A percentile compares a stretch with the other conserved stretches of the same genome.
Conservation (phyloP, 1,140 invertebrate species). For the Polypedilum pembai region DNA sequence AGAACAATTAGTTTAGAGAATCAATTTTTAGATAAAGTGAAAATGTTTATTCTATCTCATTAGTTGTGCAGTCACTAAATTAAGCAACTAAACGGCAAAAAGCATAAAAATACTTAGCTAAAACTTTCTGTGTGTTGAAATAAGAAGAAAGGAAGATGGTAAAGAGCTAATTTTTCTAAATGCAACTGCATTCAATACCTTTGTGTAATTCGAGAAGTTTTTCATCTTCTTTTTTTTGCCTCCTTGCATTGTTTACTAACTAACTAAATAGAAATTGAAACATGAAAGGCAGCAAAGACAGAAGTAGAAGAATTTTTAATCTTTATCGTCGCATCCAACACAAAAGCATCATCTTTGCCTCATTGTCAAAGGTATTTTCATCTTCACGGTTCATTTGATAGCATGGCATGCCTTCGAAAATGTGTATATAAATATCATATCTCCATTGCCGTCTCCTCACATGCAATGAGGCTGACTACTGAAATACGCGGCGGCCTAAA, state of each 20-base stretch:
- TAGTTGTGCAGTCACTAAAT: slow-evolving; percentile 12
- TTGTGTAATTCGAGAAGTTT: not conserved
- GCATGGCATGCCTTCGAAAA: slow-evolving; percentile 7
- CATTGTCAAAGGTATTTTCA: too few species aligned
- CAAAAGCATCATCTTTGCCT: too few species aligned
- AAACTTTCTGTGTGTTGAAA: not conserved
- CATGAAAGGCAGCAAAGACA: not conserved
- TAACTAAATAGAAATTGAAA: slow-evolving; percentile 4
- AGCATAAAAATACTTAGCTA: not conserved
- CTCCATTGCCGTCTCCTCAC: slow-evolving; percentile 3
- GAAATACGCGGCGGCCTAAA: slow-evolving; percentile 4
- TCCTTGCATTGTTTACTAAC: not conserved
- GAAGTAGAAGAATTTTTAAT: not conserved
- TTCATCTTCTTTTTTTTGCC: not conserved
- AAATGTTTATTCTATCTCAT: not conserved
- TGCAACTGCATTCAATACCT: not conserved
- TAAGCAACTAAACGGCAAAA: not conserved
- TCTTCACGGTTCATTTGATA: slow-evolving; percentile 7
- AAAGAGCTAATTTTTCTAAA: slow-evolving; percentile 3
- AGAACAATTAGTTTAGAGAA: too few species aligned
- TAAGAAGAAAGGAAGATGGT: not conserved
- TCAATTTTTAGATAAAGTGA: too few species aligned
- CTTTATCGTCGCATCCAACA: not conserved
- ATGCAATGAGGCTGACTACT: slow-evolving; percentile 15
- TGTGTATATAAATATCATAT: not conserved